phyloP scores from a whole-genome alignment of 2,797 vertebrate genomes.

The Molossus molossus region DNA sequence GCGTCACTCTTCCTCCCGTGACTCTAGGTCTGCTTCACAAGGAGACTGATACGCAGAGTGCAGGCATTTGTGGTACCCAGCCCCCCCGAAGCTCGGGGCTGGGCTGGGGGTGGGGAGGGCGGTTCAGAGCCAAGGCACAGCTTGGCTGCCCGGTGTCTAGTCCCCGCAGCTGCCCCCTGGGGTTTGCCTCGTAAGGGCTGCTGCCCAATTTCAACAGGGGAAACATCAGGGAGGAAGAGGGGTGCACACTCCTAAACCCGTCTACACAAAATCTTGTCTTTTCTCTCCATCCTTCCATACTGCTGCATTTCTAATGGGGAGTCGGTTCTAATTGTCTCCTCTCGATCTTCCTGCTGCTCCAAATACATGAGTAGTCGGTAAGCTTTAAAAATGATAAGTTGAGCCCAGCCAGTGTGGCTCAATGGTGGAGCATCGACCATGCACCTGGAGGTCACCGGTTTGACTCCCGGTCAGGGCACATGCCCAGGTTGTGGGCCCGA shows the following conservation, averaged over 20 bases:
- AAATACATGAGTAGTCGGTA: background rate
- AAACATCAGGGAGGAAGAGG: background rate
- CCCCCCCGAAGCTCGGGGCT: background rate
- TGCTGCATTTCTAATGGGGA: background rate
- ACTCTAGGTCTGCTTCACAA: background rate
- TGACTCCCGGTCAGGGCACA: no score
- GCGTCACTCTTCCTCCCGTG: background rate
- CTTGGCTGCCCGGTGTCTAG: background rate
- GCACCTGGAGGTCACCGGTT: no score
- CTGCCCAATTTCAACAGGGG: constrained; percentile 40
- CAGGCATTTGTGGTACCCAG: background rate
- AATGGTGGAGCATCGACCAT: no score
- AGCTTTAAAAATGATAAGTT: background rate
- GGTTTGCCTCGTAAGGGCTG: background rate
- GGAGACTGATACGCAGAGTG: background rate
- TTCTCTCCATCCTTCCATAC: background rate
- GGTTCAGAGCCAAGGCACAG: background rate
- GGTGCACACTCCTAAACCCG: background rate
- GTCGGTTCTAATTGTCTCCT: background rate
- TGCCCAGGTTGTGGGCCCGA: no score
- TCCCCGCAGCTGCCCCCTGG: background rate
- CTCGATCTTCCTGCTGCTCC: background rate
- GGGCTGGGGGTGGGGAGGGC: background rate
- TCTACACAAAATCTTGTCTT: background rate
- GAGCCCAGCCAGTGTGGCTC: no score